Evolutionary conservation across 92 coral and sea anemone species (phyloP), one percentile per base, ranked within the genome.

Genomic region (Zoanthus solanderi): DNA sequence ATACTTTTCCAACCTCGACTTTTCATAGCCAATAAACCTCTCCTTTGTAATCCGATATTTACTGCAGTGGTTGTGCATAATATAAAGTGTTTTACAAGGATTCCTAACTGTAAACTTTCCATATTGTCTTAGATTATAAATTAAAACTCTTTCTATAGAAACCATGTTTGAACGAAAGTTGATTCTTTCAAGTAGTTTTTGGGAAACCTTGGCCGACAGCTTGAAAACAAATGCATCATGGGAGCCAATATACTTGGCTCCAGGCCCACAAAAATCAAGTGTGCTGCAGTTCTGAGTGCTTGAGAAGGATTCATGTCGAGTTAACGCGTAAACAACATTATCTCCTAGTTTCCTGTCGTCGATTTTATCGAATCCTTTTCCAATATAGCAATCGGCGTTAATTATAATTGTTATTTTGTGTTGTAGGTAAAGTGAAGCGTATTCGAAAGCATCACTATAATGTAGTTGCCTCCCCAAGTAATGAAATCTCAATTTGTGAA

Each of bases 161-260:
- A 57, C 92, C 46, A 96, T 88, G 83, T 96, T 88, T 8, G 96
- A 94, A 17, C 95, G 92, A 86, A 87, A 93, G 89, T 94, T 87
- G 31, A 92, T 83, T 46, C 54, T 90, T 8, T 88, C 75, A 0
- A 96, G 83, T 7, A 96, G 65, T 18, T 67, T 58, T 50, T 75
- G 32, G 54, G 98, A 86, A 32, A 96, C 83, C 67, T 95, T 93
- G 8, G 47, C 86, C 15, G 83, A 77, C 32, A 93, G 90, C 44
- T 91, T 86, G 53, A 96, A 76, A 12, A 96, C 92, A 80, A 94
- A 96, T 12, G 98, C 98, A 90, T 96, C 98, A 37, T 96, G 98
- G 60, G 98, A 96, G 3, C 98, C 98, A 48, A 94, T 94, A 75
- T 96, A 96, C 50, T 80, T 93, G 44, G 95, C 83, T 56, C 15